phyloP scores from a whole-genome alignment of 1,140 invertebrate species.

The Tachypleus tridentatus region DNA sequence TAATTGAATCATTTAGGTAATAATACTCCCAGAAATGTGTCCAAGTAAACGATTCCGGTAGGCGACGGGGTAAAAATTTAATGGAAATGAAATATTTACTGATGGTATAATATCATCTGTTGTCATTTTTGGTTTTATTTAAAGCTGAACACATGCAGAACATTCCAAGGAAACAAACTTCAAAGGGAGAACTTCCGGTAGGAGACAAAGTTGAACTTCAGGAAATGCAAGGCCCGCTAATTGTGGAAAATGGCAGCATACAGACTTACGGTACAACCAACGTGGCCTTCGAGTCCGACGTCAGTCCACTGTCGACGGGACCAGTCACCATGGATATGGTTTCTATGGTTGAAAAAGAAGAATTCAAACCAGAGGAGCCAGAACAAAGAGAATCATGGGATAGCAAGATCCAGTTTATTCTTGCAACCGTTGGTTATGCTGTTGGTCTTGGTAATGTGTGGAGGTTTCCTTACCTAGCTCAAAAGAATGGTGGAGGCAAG shows the following conservation, averaged over 20 bases:
- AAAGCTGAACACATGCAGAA: slow-evolving; percentile 20
- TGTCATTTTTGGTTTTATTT: no score
- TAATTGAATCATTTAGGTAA: no score
- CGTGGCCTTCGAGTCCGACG: slow-evolving; percentile 62
- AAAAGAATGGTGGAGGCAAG: slow-evolving; percentile 76
- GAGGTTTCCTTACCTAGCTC: slow-evolving; percentile 46
- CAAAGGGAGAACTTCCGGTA: slow-evolving; percentile 21
- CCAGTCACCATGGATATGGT: slow-evolving; percentile 24
- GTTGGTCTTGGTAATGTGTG: slow-evolving; percentile 48
- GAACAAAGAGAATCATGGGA: slow-evolving; percentile 80
- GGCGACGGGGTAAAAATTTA: no score
- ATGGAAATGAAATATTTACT: no score
- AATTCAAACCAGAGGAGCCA: slow-evolving; percentile 44
- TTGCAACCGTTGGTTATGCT: slow-evolving; percentile 85
- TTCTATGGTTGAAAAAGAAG: slow-evolving; percentile 39
- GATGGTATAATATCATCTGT: no score
- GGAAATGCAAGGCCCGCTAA: slow-evolving; percentile 63
- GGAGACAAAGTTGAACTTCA: slow-evolving; percentile 51
- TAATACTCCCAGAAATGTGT: no score
- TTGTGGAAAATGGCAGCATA: slow-evolving; percentile 43
- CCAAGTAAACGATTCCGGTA: no score
- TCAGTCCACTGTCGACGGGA: slow-evolving; percentile 30
- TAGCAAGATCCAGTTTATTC: slow-evolving; percentile 76
- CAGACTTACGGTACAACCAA: slow-evolving; percentile 66
- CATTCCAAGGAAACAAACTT: slow-evolving; percentile 21